Base-by-base conservation (phyloP, 92 coral and sea anemone genomes). In the Porites evermanni region DNA sequence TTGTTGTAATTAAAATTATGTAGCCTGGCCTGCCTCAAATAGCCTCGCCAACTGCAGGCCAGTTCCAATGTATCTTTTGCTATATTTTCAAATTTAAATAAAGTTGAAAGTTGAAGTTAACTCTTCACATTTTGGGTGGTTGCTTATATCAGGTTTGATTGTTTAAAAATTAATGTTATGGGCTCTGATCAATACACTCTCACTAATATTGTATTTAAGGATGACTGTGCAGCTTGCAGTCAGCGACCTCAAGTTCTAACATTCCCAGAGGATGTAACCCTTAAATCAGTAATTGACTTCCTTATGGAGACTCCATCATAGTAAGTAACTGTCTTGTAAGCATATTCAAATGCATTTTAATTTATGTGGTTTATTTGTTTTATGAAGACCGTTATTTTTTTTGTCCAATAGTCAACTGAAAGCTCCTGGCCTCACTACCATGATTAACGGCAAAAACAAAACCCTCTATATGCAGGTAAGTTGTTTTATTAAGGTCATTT, bases 221-320 rank as follows among this genome's bases (percentile, higher is more conserved):
- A 97, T 12, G 99, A 95, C 82, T 97, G 99, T 78, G 88, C 99
- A 65, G 99, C 99, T 0, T 97, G 99, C 69, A 93, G 99, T 76
- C 93, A 94, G 78, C 87, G 93, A 53, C 98, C 99, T 58, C 99
- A 97, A 80, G 80, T 81, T 17, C 91, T 97, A 14, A 91, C 95
- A 8, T 91, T 97, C 74, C 92, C 85, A 17, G 91, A 92, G 44
- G 94, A 93, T 67, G 91, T 78, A 52, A 97, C 96, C 18, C 92
- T 97, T 13, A 94, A 95, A 75, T 93, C 91, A 74, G 90, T 97
- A 54, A 70, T 97, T 32, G 96, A 92, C 60, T 90, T 89, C 78
- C 90, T 97, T 53, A 82, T 88, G 66, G 98, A 97, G 74, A 94
- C 82, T 66, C 89, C 88, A 26, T 78, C 90, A 16, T 95, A 85